phyloP scores from a whole-genome alignment of 2,888 invertebrate species.

The Cheilosia pagana region DNA sequence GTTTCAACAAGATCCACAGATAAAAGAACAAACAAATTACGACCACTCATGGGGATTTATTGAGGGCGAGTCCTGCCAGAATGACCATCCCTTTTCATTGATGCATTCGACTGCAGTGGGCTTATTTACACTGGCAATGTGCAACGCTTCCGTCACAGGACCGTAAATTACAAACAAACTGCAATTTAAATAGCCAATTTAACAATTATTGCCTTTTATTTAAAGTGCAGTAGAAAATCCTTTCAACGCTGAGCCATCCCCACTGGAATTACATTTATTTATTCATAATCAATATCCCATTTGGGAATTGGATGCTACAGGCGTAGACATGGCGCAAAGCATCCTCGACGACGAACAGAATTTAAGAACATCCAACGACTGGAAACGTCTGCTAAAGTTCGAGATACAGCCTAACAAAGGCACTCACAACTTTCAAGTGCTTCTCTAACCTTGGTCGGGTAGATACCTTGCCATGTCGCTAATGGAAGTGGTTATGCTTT shows the following conservation, averaged over 20 bases:
- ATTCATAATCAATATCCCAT: slow-evolving; percentile 47
- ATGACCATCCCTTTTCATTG: neutral
- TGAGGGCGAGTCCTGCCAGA: neutral
- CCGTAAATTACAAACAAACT: slow-evolving; percentile 21
- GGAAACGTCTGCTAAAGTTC: slow-evolving; percentile 14
- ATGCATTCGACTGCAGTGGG: slow-evolving; percentile 14
- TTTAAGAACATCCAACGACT: slow-evolving; percentile 5
- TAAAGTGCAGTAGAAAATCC: neutral
- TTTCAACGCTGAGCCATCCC: neutral
- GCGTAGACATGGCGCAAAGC: neutral
- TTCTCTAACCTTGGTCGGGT: slow-evolving; percentile 1
- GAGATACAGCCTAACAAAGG: slow-evolving; percentile 9
- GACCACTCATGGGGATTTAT: slow-evolving; percentile 10
- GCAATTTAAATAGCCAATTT: slow-evolving; percentile 31
- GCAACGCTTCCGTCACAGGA: neutral
- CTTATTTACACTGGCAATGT: slow-evolving; percentile 13
- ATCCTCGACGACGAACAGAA: neutral
- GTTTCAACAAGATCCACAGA: neutral
- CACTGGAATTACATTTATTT: slow-evolving; percentile 11
- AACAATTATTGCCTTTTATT: slow-evolving; percentile 27
- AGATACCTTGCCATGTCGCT: slow-evolving; percentile 9
- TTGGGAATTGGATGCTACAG: slow-evolving; percentile 12
- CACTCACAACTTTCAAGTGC: neutral
- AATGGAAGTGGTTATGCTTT: neutral
- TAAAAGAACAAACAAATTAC: slow-evolving; percentile 2